Evolutionary conservation across 1,140 invertebrate species (phyloP), one percentile per base, ranked within the genome.

Genomic region (Tribolium castaneum): DNA sequence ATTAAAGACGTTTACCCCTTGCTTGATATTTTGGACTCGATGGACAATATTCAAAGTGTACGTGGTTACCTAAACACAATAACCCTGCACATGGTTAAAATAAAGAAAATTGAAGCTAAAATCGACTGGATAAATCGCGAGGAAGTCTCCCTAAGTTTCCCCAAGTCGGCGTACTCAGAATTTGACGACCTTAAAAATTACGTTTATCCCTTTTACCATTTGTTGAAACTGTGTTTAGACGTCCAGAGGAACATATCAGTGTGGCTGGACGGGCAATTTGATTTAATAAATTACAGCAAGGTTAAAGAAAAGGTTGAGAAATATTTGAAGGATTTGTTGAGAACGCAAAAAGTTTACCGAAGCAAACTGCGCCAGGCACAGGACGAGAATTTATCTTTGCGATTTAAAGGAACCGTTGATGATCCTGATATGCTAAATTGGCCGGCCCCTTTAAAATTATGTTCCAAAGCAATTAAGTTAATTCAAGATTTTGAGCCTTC

Each of bases 201-300:
- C 80, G 89, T 94, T 25, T 86, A 91, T 82, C 92, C 93, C 2
- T 94, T 93, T 84, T 90, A 83, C 56, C 83, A 83, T 91, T 54
- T 89, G 87, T 70, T 87, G 92, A n/a, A 89, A 93, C 54, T 85
- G 87, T 82, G 86, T 84, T 35, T 90, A 90, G 22, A 88, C 91
- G 80, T 92, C 90, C 84, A 97, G 95, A 95, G 91, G 93, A 86
- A 91, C 92, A 76, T 93, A 92, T 81, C 92, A 82, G 92, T 94
- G 59, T 97, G 95, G 94, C 92, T 96, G 90, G 94, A 97, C 86
- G 96, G 96, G n/a, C 90, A 93, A 7, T 97, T 97, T 86, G 91
- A 94, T 84, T 92, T 94, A 80, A 87, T 97, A 39, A 90, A 95
- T 83, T 91, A 93, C 6, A 87, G 90, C 25, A 87, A 89, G 80